Conservation (phyloP, 2,888 invertebrate genomes). For the Itoplectis maculator region DNA sequence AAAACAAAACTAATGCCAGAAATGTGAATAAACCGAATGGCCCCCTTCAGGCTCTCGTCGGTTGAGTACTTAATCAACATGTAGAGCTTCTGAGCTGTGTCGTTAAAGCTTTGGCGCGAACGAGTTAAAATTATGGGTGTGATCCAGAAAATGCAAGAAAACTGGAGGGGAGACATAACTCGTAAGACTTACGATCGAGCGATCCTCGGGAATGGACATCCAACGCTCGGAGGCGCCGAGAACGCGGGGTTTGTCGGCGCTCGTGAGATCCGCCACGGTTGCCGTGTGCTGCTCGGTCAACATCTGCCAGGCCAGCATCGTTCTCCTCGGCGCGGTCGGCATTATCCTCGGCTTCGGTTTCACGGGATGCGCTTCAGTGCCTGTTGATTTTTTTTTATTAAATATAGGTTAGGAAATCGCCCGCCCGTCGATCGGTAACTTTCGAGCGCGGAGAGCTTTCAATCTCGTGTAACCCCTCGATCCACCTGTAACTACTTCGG, state of each 20-base stretch:
- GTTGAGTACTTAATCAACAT: too few species aligned
- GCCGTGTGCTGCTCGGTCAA: constrained; percentile 87
- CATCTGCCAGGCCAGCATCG: constrained; percentile 85
- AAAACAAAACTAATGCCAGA: too few species aligned
- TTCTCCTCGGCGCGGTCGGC: constrained; percentile 72
- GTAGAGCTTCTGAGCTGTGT: too few species aligned
- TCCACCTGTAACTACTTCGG: constrained; percentile 87
- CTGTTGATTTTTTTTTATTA: constrained; percentile 49
- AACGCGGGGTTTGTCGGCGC: constrained; percentile 84
- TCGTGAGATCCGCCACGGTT: constrained; percentile 83
- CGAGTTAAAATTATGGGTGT: too few species aligned
- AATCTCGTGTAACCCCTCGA: constrained; percentile 80
- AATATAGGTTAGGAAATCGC: constrained; percentile 75
- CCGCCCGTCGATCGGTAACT: constrained; percentile 70
- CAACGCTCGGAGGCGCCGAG: constrained; percentile 88
- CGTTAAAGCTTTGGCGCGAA: too few species aligned
- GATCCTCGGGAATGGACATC: constrained; percentile 88
- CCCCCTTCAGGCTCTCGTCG: too few species aligned
- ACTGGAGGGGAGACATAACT: too few species aligned
- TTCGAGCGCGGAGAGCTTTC: too few species aligned
- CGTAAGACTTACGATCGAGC: constrained; percentile 86
- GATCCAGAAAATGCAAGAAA: too few species aligned
- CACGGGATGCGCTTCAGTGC: constrained; percentile 65
- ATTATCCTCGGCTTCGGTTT: constrained; percentile 52
- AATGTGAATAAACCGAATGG: too few species aligned